These are phyloP conservation scores for Amphipyra tragopoginis DNA, from an alignment of 2,888 invertebrate genomes.

Conservation along the genomic window DNA sequence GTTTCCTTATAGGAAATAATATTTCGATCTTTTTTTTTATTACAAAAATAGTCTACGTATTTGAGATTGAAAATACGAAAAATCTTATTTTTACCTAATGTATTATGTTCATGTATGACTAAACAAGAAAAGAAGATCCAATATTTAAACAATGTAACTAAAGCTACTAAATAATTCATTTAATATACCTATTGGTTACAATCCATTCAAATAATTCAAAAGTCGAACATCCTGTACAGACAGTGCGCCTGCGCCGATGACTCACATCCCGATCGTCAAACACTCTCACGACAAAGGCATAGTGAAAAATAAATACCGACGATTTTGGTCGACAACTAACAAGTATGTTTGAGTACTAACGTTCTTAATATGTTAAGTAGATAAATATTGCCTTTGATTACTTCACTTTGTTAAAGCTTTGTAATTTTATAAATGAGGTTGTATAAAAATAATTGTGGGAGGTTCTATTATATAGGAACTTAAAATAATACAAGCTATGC, in stretches of 20 bases:
- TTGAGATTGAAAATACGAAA: no score
- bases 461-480: not conserved
- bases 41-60: no score
- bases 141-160: no score
- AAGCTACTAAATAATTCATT: no score
- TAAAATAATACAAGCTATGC: not conserved
- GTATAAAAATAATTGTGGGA: not conserved
- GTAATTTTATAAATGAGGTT: slow-evolving; percentile 19
- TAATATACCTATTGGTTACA: not conserved
- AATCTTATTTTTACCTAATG: no score
- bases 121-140: no score
- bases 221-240: slow-evolving; percentile 67
- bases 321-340: slow-evolving; percentile 71
- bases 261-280: slow-evolving; percentile 84
- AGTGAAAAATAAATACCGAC: slow-evolving; percentile 77
- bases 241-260: slow-evolving; percentile 81
- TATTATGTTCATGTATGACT: no score
- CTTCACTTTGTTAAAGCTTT: slow-evolving; percentile 17
- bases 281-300: slow-evolving; percentile 85
- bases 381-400: slow-evolving; percentile 45
- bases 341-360: slow-evolving; percentile 53
- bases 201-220: not conserved
- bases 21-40: no score
- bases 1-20: no score
- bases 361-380: slow-evolving; percentile 43